Base-by-base conservation (phyloP, 2,888 invertebrate genomes). In the Allolobophora icterica region DNA sequence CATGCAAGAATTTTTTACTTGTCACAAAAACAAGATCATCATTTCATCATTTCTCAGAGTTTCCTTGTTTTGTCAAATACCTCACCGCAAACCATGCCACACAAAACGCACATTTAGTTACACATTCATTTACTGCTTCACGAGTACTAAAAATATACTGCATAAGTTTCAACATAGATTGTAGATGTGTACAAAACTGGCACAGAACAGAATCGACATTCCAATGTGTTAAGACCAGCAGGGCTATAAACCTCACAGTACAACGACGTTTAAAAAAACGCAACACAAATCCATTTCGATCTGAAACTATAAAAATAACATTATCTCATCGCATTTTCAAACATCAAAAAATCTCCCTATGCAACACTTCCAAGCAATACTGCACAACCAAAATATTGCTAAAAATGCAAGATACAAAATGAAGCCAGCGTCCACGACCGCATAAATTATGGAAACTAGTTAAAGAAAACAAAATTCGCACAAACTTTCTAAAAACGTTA, bases 361-460 rank as follows among this genome's bases (percentile, higher is more conserved):
- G 87, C 87, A 87, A 87, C 87, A 87, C 87, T 35, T 87, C 87
- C 35, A 84, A 87, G 34, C 84, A 84, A 33, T 84, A 84, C 35
- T 33, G 84, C 34, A 87, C 35, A 87, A 87, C 71, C 71, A 87
- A 87, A 87, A 87, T 87, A 87, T 87, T 87, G 87, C 87, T 87
- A 87, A 38, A 34, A 87, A 87, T 87, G 87, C 38, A 87, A 71
- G 34, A 21, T 87, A 87, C 87, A 87, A 87, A 87, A 87, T 87
- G 87, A 87, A 87, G 87, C 87, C 84, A 34, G 35, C 33, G 21
- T 87, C 87, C 35, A 87, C 17, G 87, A 38, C 87, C 21, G 17
- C 87, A 35, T 19, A 87, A 34, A 38, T 87, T 38, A 87, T 35
- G 38, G 38, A 87, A 34, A 38, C 21, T 35, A 21, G 35, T 35